Percentiles rank a stretch among this genome's conserved stretches.
phyloP scores from a whole-genome alignment of 2,888 invertebrate genomes.

The Epinotia demarniana region DNA sequence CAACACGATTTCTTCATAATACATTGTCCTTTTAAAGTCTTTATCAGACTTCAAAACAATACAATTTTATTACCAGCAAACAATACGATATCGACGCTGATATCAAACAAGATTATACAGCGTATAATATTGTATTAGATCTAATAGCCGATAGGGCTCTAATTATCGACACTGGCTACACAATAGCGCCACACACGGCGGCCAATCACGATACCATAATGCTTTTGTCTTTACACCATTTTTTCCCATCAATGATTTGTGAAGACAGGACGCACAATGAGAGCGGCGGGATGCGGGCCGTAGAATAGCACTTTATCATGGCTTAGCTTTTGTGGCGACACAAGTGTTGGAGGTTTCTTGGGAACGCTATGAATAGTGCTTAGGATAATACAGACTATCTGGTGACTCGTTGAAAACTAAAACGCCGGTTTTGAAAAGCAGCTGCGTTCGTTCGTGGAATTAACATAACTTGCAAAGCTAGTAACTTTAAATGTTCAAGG shows the following conservation, averaged over 20 bases:
- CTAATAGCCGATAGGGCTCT: conserved; percentile 49
- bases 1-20: neutral
- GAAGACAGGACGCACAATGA: conserved; percentile 81
- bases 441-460: conserved; percentile 19
- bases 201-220: conserved; percentile 69
- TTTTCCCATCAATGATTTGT: conserved; percentile 76
- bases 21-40: conserved; percentile 14
- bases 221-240: conserved; percentile 77
- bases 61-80: conserved; percentile 36
- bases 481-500: neutral
- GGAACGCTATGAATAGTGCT: conserved; percentile 43
- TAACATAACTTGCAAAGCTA: neutral
- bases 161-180: conserved; percentile 53
- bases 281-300: conserved; percentile 77
- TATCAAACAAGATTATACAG: conserved; percentile 38
- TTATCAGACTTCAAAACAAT: conserved; percentile 33
- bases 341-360: conserved; percentile 55
- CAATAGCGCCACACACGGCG: conserved; percentile 77
- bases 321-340: conserved; percentile 67
- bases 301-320: conserved; percentile 75
- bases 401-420: conserved; percentile 32
- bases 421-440: conserved; percentile 18
- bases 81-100: conserved; percentile 39
- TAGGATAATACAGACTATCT: conserved; percentile 41
- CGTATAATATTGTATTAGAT: conserved; percentile 43